Conservation (phyloP, 2,888 invertebrate species). For the Punctoribates punctum region DNA sequence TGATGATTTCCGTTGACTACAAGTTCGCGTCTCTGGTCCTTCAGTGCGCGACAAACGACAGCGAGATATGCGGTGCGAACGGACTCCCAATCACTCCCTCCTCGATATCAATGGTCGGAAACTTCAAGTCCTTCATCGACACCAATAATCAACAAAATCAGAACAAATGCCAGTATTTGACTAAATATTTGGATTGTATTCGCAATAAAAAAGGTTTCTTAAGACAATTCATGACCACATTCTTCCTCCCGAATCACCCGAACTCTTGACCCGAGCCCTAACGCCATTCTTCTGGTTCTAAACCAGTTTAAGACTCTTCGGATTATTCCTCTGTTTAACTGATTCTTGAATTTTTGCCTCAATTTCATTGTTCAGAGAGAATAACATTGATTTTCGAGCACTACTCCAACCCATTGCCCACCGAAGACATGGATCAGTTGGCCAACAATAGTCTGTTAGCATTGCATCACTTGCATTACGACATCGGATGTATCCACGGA, state of each 20-base stretch:
- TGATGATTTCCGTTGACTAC: constrained; percentile 15
- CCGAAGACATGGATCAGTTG: constrained; percentile 26
- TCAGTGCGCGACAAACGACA: constrained; percentile 6
- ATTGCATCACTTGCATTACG: constrained; percentile 43
- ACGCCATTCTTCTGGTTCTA: neutral
- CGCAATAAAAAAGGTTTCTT: constrained; percentile 54
- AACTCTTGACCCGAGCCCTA: neutral
- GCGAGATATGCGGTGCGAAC: constrained; percentile 76
- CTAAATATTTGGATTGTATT: constrained; percentile 55
- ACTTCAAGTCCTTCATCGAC: constrained; percentile 44
- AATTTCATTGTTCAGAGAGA: constrained; percentile 34
- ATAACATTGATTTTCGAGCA: constrained; percentile 44
- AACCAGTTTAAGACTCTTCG: no score
- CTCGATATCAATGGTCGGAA: constrained; percentile 45
- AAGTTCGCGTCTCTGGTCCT: constrained; percentile 26
- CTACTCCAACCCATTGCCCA: constrained; percentile 31
- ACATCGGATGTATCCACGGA: constrained; percentile 42
- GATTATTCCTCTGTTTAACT: no score
- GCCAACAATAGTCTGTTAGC: constrained; percentile 35
- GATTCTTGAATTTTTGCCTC: neutral
- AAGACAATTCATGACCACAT: neutral
- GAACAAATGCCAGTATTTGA: constrained; percentile 50
- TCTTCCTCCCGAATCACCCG: neutral
- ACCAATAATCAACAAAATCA: constrained; percentile 50
- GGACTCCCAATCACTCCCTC: constrained; percentile 78